Conservation (phyloP, 2,113 vertebrate genomes). For the Heloderma charlesbogerti region DNA sequence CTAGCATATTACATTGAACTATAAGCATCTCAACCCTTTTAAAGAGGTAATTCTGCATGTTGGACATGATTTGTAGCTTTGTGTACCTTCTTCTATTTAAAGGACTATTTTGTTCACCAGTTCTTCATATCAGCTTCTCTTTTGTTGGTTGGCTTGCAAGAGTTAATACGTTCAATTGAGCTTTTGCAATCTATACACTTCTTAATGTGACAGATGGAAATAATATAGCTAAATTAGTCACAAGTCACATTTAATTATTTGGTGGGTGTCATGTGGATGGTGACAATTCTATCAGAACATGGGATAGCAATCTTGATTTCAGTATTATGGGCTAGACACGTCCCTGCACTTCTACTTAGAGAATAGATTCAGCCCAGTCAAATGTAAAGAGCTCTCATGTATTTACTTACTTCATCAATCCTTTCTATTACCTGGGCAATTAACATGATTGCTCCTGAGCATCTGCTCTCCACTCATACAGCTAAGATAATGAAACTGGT, state of each 20-base stretch:
- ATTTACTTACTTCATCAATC: neutral
- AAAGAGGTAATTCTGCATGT: neutral
- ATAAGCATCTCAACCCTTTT: neutral
- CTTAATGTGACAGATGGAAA: neutral
- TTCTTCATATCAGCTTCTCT: neutral
- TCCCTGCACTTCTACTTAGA: neutral
- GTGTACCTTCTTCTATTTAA: neutral
- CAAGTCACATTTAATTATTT: neutral
- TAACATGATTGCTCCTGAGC: too few relatives aligned
- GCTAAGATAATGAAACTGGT: too few relatives aligned
- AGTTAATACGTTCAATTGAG: neutral
- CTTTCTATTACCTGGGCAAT: too few relatives aligned
- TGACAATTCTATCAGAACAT: neutral
- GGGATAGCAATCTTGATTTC: neutral
- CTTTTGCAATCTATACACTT: neutral
- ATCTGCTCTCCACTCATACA: too few relatives aligned
- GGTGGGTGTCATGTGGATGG: neutral
- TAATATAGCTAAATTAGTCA: neutral
- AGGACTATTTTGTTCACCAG: neutral
- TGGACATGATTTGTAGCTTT: neutral
- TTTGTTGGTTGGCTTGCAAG: neutral
- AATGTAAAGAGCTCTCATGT: neutral
- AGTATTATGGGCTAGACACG: neutral
- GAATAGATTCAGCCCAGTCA: neutral
- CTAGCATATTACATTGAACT: neutral